phyloP scores from a whole-genome alignment of 2,113 vertebrate genomes.

The Rhodinocichla rosea region DNA sequence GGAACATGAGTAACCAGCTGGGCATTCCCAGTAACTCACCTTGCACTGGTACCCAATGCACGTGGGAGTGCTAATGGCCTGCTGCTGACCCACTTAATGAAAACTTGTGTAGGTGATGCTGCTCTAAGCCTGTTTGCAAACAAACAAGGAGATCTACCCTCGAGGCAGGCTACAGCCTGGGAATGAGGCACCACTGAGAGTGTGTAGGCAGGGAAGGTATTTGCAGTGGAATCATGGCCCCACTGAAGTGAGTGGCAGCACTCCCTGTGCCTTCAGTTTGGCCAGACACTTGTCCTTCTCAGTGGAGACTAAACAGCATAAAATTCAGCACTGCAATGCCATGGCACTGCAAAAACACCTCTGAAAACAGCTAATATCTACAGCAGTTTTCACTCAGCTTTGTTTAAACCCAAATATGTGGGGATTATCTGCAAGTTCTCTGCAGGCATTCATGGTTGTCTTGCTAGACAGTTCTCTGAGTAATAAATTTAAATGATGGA shows the following conservation, averaged over 20 bases:
- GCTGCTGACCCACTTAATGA: neutral
- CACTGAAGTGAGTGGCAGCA: neutral
- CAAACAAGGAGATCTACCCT: neutral
- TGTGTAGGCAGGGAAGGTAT: neutral
- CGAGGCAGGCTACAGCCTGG: neutral
- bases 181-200: neutral
- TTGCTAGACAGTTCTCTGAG: neutral
- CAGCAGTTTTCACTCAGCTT: neutral
- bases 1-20: neutral
- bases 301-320: neutral
- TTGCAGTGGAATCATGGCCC: neutral
- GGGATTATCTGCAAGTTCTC: neutral
- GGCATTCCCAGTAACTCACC: neutral
- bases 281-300: neutral
- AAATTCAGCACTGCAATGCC: neutral
- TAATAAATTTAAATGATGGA: neutral
- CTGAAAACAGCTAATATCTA: neutral
- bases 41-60: neutral
- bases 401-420: neutral
- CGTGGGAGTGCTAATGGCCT: neutral
- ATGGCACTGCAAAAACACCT: accelerated
- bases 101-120: neutral
- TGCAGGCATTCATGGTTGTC: neutral
- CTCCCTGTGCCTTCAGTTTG: neutral
- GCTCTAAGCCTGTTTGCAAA: neutral